A percentile compares a stretch with the other conserved stretches of the same genome.
Evolutionary conservation across 2,888 invertebrate genomes (phyloP).

Genomic region (Ennomos quercinarius): DNA sequence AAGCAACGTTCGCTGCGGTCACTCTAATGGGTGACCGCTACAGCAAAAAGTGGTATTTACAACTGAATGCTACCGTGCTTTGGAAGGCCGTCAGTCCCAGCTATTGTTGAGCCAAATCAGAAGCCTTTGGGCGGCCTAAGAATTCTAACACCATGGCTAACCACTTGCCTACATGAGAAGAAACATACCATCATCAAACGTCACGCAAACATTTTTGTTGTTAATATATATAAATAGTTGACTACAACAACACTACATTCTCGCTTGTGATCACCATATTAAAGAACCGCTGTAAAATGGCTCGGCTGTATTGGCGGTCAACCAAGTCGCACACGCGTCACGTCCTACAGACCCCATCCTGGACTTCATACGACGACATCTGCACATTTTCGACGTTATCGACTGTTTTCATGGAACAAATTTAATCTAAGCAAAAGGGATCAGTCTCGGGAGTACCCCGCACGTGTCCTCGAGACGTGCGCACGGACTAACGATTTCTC

Average conservation of each 20-base stretch:
- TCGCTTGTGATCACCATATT: slow-evolving; percentile 6
- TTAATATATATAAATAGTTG: no score
- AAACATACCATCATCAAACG: no score
- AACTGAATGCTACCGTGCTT: no score
- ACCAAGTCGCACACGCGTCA: slow-evolving; percentile 68
- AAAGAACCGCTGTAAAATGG: slow-evolving; percentile 17
- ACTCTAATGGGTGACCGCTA: no score
- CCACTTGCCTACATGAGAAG: no score
- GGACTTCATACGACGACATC: slow-evolving; percentile 78
- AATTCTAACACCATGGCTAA: no score
- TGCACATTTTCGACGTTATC: slow-evolving; percentile 80
- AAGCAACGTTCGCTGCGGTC: no score
- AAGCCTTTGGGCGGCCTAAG: no score
- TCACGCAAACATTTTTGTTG: no score
- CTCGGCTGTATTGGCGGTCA: slow-evolving; percentile 3
- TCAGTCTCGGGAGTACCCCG: slow-evolving; percentile 78
- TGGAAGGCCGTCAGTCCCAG: no score
- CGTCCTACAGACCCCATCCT: slow-evolving; percentile 72
- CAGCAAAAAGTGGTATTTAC: no score
- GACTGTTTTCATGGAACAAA: slow-evolving; percentile 82
- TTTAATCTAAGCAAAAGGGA: slow-evolving; percentile 82
- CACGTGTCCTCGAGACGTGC: slow-evolving; percentile 73
- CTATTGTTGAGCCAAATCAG: no score
- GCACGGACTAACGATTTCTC: slow-evolving; percentile 73
- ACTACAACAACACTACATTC: background rate